Evolutionary conservation across 1,140 invertebrate species (phyloP).

Genomic region (Eumaeus atala): DNA sequence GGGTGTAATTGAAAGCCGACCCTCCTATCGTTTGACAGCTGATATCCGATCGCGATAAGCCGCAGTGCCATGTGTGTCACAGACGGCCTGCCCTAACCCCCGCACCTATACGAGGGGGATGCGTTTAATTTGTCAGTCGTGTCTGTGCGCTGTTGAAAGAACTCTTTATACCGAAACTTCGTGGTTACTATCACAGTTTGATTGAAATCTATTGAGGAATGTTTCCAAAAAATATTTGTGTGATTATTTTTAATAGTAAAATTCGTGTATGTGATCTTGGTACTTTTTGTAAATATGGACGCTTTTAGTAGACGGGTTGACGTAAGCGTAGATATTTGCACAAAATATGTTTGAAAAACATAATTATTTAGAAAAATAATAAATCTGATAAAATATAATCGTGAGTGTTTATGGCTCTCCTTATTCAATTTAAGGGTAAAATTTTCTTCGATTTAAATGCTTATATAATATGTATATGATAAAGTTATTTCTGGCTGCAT

Average conservation of each 20-base stretch:
- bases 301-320: no score
- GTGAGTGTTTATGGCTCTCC: no score
- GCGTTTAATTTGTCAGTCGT: constrained; percentile 14
- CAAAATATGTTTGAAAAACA: no score
- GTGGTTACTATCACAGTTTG: neutral
- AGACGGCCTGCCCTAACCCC: constrained; percentile 30
- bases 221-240: neutral
- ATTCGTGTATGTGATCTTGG: no score
- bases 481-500: no score
- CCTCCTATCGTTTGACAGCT: constrained; percentile 47
- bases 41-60: constrained; percentile 57
- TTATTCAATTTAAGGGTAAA: no score
- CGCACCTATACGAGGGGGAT: constrained; percentile 13
- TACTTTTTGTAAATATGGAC: no score
- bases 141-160: constrained; percentile 2
- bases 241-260: neutral
- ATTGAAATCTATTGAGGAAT: neutral
- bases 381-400: no score
- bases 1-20: constrained; percentile 40
- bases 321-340: no score
- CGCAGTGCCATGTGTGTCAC: constrained; percentile 48
- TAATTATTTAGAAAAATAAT: no score
- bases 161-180: constrained; percentile 5
- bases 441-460: no score
- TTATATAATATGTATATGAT: no score